Conservation (phyloP, 1,140 invertebrate species). For the Ladona fulva region DNA sequence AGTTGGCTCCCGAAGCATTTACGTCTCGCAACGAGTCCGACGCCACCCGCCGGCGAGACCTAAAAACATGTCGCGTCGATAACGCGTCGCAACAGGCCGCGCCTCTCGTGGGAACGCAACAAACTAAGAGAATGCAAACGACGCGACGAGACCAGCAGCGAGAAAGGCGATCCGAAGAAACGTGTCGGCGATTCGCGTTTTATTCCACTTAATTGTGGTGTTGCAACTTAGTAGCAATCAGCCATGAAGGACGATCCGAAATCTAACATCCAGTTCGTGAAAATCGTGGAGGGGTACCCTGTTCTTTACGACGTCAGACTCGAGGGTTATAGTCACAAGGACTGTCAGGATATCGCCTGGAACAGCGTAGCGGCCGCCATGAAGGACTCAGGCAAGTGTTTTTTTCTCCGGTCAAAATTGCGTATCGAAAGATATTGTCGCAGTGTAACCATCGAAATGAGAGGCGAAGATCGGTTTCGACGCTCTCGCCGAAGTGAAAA, state of each 20-base stretch:
- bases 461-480: no score
- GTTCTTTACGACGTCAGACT: constrained; percentile 36
- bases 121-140: neutral
- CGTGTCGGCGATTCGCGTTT: neutral
- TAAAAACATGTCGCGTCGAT: neutral
- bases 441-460: no score
- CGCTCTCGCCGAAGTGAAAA: no score
- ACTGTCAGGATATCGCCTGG: constrained; percentile 35
- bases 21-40: neutral
- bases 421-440: no score
- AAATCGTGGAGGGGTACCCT: constrained; percentile 32
- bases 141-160: neutral
- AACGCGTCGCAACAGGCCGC: neutral
- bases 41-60: neutral
- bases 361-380: constrained; percentile 27
- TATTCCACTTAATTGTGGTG: neutral
- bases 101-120: neutral
- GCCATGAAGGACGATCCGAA: constrained; percentile 30
- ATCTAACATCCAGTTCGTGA: constrained; percentile 36
- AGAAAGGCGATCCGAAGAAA: neutral
- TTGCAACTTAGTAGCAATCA: neutral
- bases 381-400: constrained; percentile 9
- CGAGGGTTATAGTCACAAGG: constrained; percentile 34
- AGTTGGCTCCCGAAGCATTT: neutral
- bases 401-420: no score